A percentile compares a stretch with the other conserved stretches of the same genome.
These are phyloP conservation scores for Paraplagusia blochii DNA, from an alignment of 2,113 vertebrate species.

Conservation along the genomic window DNA sequence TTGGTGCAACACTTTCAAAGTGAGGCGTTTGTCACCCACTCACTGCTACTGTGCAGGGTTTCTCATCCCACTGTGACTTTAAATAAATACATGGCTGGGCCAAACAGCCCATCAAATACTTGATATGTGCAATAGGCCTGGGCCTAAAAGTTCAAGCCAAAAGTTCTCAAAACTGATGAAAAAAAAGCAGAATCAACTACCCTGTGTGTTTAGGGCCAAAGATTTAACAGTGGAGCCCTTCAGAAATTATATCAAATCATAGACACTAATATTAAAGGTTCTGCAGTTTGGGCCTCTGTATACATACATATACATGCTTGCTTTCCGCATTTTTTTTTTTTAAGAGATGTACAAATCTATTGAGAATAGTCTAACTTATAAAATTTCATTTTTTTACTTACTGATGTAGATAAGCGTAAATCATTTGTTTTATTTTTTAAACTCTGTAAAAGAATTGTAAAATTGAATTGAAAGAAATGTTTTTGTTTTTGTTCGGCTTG, in stretches of 20 bases:
- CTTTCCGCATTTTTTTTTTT: constrained; percentile 49
- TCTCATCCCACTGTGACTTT: constrained; percentile 35
- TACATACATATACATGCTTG: no score
- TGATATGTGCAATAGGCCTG: not conserved
- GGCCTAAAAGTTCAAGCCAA: no score
- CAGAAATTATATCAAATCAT: no score
- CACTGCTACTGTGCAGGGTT: constrained; percentile 34
- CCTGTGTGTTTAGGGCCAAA: no score
- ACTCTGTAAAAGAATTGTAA: constrained; percentile 66
- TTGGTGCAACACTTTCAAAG: constrained; percentile 3
- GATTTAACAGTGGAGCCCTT: no score
- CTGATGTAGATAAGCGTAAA: constrained; percentile 66
- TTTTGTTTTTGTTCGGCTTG: constrained; percentile 26
- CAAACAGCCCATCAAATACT: constrained; percentile 2
- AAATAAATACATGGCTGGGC: constrained; percentile 5
- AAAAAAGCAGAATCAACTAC: no score
- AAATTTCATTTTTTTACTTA: constrained; percentile 59
- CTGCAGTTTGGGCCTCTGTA: constrained; percentile 17
- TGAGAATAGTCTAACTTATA: constrained; percentile 60
- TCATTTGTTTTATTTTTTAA: constrained; percentile 63
- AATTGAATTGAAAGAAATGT: constrained; percentile 33
- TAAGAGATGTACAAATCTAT: constrained; percentile 34
- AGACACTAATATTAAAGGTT: not conserved
- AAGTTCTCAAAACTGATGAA: no score
- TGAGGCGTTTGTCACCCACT: constrained; percentile 10